A percentile compares a stretch with the other conserved stretches of the same genome.
Conservation (phyloP, 2,797 vertebrate genomes). For the Lepus townsendii region DNA sequence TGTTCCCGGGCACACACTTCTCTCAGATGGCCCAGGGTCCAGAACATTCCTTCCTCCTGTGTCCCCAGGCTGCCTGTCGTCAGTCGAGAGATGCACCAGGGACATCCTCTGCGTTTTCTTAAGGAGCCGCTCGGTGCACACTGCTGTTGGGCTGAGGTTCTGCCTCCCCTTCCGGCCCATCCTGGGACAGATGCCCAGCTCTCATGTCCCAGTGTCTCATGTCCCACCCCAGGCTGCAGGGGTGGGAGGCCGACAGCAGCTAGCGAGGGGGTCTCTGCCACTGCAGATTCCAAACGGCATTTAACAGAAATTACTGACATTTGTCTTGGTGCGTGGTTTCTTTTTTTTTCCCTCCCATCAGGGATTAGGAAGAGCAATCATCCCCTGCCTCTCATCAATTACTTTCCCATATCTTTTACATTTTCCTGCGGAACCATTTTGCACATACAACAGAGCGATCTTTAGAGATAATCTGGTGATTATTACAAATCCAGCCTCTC, state of each 20-base stretch:
- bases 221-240: too few species aligned
- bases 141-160: background rate
- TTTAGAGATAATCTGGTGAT: conserved; percentile 91
- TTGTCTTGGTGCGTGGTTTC: conserved; percentile 57
- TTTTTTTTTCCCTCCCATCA: conserved; percentile 78
- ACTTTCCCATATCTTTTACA: conserved; percentile 85
- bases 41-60: background rate
- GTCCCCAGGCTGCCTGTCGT: background rate
- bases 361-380: conserved; percentile 88
- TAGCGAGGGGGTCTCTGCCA: conserved; percentile 1
- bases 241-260: background rate
- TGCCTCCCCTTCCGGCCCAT: background rate
- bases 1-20: background rate
- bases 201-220: background rate
- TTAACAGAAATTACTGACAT: conserved; percentile 76
- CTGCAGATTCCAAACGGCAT: conserved; percentile 77
- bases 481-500: conserved; percentile 87
- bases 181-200: background rate
- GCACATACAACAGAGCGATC: conserved; percentile 87
- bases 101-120: rapidly evolving
- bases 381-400: conserved; percentile 87
- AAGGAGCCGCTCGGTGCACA: rapidly evolving
- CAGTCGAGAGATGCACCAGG: rapidly evolving
- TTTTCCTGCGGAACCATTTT: conserved; percentile 88
- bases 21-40: background rate